Conservation (phyloP, 2,113 vertebrate species). For the Neodon shergylaensis region DNA sequence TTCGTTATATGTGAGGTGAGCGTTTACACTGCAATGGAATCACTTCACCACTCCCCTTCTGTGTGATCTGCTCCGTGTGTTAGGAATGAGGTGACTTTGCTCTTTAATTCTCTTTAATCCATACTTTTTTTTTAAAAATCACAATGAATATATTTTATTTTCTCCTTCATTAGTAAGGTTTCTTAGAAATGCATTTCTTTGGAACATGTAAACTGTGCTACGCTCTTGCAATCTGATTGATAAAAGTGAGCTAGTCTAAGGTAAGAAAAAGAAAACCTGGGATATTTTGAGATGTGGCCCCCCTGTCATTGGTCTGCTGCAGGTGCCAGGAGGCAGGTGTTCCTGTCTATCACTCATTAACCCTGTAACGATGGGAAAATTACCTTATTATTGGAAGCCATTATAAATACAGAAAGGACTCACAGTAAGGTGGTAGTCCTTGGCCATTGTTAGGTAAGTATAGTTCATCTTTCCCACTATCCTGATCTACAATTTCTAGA, state of each 20-base stretch:
- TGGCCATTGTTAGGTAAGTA: background rate
- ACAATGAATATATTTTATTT: conserved; percentile 45
- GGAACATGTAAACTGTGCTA: background rate
- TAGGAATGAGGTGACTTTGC: conserved; percentile 23
- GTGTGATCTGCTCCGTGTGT: conserved; percentile 17
- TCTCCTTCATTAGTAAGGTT: conserved; percentile 64
- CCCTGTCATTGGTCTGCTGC: background rate
- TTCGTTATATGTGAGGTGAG: conserved; percentile 90
- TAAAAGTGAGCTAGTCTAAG: background rate
- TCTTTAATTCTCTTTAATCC: conserved; percentile 33
- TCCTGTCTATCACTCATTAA: background rate
- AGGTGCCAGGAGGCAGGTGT: background rate
- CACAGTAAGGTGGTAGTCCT: background rate
- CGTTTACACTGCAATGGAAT: background rate
- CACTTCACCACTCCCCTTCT: background rate
- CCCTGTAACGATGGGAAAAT: background rate
- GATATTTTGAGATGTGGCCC: background rate
- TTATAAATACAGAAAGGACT: background rate
- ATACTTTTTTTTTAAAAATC: conserved; percentile 10
- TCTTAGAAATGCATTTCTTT: conserved; percentile 66
- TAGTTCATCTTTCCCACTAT: background rate
- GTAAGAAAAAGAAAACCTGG: conserved; percentile 16
- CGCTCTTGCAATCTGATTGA: background rate
- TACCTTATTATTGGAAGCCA: background rate
- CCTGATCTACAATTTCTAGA: background rate